Percentiles rank a stretch among this genome's conserved stretches.
Evolutionary conservation across 1,140 invertebrate genomes (phyloP).

Genomic region (Caenorhabditis elegans): WBcel235 BX284605.5:11631001-11631500

Average conservation of each 20-base stretch:
- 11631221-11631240: constrained; percentile 26
- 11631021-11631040: too few species aligned
- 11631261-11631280: neutral
- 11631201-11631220: constrained; percentile 29
- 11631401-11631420: neutral
- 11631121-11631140: constrained; percentile 16
- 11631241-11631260: neutral
- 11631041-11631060: too few species aligned
- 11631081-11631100: too few species aligned
- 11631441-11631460: neutral
- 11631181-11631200: neutral
- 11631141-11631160: neutral
- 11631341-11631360: constrained; percentile 23
- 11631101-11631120: too few species aligned
- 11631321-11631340: constrained; percentile 28
- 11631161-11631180: neutral
- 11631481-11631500: neutral
- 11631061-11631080: too few species aligned
- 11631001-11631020: too few species aligned
- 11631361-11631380: neutral
- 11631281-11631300: constrained; percentile 28
- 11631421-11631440: neutral
- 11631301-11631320: constrained; percentile 31
- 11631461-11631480: neutral
- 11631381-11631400: neutral